Evolutionary conservation across 2,888 invertebrate genomes (phyloP), one percentile per base, ranked within the genome.

Genomic region (Acanthacorydalis orientalis): DNA sequence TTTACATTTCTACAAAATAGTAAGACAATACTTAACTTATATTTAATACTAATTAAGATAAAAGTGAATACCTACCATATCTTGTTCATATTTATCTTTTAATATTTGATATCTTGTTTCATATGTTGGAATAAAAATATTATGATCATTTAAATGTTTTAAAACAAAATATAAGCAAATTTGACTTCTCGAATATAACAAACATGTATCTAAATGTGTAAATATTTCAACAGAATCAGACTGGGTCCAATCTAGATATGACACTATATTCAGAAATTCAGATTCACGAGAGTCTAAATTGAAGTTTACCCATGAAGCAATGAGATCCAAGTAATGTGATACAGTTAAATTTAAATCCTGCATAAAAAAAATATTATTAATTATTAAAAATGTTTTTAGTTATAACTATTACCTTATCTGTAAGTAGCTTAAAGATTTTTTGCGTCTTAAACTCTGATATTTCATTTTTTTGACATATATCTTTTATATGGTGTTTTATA

Each of bases 151-250:
- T 51, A 67, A 57, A 54, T 49, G 47, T 31, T 46, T 51, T 46
- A 79, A 60, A 47, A 78, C 62, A 50, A 70, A 65, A 57, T 71
- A 76, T 46, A 77, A 64, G 55, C 73, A 74, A 41, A 71, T 60
- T 55, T 75, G 74, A 55, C 74, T 75, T 48, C 71, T 69, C 14
- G 65, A 65, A 58, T 75, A 75, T 45, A 78, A 62, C 39, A 70
- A 67, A 51, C 75, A 73, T 31, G 64, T 69, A 53, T 77, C 73
- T 49, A 78, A 64, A 53, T 76, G 73, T 53, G 72, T 70, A 43
- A 67, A 67, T 50, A 72, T 67, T 51, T 67, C 64, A 45, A 61
- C 60, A n/a, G 67, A 66, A 55, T 70, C 69, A 51, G 70, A 57
- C 50, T 61, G 60, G 48, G 61, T 63, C 64, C 72, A 70, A 49